Conservation (phyloP, 2,113 vertebrate species). For the Pholis gunnellus region DNA sequence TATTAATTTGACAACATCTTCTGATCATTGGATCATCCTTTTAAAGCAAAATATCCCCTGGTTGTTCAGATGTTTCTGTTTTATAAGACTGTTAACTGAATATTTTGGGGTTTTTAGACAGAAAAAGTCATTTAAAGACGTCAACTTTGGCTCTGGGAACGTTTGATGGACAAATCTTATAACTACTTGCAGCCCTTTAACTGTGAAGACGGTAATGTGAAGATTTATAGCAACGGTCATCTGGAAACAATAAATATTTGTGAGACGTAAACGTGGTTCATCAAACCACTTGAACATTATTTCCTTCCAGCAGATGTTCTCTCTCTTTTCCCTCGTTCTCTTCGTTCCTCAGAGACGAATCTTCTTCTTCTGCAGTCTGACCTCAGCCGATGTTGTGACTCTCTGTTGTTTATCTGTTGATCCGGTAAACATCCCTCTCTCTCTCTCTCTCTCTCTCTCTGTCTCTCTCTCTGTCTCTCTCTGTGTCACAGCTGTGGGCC, state of each 20-base stretch:
- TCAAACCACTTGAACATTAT: background rate
- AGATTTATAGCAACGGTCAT: background rate
- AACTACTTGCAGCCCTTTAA: background rate
- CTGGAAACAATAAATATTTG: constrained; percentile 9
- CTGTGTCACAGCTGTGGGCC: constrained; percentile 73
- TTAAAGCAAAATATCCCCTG: background rate
- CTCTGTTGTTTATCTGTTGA: constrained; percentile 26
- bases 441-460: background rate
- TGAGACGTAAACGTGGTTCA: background rate
- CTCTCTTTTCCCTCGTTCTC: background rate
- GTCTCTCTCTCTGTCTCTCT: constrained; percentile 22
- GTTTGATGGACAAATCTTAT: background rate
- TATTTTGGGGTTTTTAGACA: background rate
- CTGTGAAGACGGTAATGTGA: background rate
- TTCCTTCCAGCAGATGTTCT: background rate
- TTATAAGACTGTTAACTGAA: background rate
- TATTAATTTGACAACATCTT: background rate
- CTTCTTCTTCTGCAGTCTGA: background rate
- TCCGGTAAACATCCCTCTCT: constrained; percentile 28
- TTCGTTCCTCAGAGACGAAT: background rate
- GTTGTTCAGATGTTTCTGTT: background rate
- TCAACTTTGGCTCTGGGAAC: background rate
- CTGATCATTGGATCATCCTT: background rate
- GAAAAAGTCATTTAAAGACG: background rate
- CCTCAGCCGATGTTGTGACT: constrained; percentile 16